Evolutionary conservation across 2,888 invertebrate genomes (phyloP).

Genomic region (Labia minor): DNA sequence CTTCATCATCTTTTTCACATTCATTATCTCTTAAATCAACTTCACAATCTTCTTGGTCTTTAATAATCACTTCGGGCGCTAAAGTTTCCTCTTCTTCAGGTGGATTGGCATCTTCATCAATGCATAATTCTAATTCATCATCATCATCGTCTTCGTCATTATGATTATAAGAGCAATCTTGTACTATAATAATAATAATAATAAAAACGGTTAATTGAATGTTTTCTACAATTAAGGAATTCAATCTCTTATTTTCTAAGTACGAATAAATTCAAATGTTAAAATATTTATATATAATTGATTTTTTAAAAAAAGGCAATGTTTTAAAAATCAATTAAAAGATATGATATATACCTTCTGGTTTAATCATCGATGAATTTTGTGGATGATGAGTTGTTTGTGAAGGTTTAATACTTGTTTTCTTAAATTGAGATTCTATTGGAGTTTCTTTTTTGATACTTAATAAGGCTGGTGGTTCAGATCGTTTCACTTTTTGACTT

Average conservation of each 20-base stretch:
- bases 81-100: constrained; percentile 14
- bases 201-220: too few relatives aligned
- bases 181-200: neutral
- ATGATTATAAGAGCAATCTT: neutral
- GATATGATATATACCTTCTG: neutral
- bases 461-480: neutral
- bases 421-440: neutral
- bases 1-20: constrained; percentile 9
- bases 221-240: too few relatives aligned
- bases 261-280: too few relatives aligned
- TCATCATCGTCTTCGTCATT: constrained; percentile 14
- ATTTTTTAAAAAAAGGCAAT: too few relatives aligned
- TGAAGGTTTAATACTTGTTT: neutral
- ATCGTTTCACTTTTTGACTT: neutral
- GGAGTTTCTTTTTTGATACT: neutral
- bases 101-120: neutral
- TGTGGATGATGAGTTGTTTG: neutral
- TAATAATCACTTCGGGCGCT: constrained; percentile 20
- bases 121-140: constrained; percentile 17
- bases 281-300: too few relatives aligned
- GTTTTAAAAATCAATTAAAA: neutral
- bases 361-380: neutral
- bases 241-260: too few relatives aligned
- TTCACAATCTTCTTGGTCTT: neutral
- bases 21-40: neutral